Evolutionary conservation across 2,888 invertebrate genomes (phyloP).

Genomic region (Phasia obesa): DNA sequence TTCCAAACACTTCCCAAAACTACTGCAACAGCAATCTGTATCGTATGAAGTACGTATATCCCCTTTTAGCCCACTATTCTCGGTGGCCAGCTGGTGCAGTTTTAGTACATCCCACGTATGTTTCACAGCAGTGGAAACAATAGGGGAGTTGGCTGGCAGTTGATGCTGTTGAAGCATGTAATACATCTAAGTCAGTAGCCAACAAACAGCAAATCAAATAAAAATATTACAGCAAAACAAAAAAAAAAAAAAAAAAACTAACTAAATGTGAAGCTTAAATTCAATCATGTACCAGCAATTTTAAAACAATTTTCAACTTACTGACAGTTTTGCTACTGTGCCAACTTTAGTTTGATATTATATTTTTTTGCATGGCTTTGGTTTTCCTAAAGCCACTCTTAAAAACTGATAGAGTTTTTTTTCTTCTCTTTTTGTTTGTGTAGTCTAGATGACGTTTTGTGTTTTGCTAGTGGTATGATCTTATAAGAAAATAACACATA

Average conservation of each 20-base stretch:
- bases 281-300: slow-evolving; percentile 81
- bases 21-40: no score
- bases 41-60: no score
- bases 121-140: slow-evolving; percentile 31
- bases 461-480: slow-evolving; percentile 48
- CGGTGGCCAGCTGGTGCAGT: not conserved
- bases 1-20: no score
- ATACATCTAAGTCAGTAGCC: slow-evolving; percentile 75
- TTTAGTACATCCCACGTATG: not conserved
- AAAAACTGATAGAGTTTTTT: not conserved
- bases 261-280: slow-evolving; percentile 75
- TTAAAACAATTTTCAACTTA: slow-evolving; percentile 82
- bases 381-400: slow-evolving; percentile 10
- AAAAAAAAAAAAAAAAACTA: slow-evolving; percentile 35
- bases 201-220: slow-evolving; percentile 58
- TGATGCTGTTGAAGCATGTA: slow-evolving; percentile 75
- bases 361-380: slow-evolving; percentile 10
- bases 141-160: slow-evolving; percentile 55
- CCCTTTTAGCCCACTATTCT: no score
- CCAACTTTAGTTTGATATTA: slow-evolving; percentile 57
- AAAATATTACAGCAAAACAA: slow-evolving; percentile 27
- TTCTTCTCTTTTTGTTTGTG: no score
- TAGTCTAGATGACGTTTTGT: slow-evolving; percentile 32
- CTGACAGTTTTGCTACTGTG: slow-evolving; percentile 78
- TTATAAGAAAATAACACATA: slow-evolving; percentile 69